phyloP scores from a whole-genome alignment of 2,888 invertebrate species.

The Dicyrtoma fusca region DNA sequence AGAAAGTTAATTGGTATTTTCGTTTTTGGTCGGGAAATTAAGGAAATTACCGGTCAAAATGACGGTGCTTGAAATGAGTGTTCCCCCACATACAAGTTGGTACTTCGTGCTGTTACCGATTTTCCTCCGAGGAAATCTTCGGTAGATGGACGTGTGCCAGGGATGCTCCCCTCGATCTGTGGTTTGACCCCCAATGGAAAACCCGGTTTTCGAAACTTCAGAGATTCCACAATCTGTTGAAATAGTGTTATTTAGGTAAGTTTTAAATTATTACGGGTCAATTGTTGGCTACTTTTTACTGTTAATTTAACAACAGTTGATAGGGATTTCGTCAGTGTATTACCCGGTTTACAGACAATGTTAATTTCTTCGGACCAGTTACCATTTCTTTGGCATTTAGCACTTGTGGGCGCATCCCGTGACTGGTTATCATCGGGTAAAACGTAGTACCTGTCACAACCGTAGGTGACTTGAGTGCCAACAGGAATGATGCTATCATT shows the following conservation, averaged over 20 bases:
- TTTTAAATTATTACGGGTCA: no score
- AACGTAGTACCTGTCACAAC: neutral
- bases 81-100: neutral
- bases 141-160: neutral
- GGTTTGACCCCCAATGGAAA: neutral
- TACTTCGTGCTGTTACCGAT: no score
- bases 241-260: neutral
- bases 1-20: no score
- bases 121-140: neutral
- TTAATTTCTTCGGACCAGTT: neutral
- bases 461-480: neutral
- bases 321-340: no score
- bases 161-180: slow-evolving; percentile 4
- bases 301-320: no score
- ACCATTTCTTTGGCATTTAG: slow-evolving; percentile 4
- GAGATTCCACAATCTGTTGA: slow-evolving; percentile 13
- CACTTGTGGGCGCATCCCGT: neutral
- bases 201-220: neutral
- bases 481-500: neutral
- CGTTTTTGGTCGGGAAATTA: no score
- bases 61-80: neutral
- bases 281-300: no score
- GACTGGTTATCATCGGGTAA: neutral
- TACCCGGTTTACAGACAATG: neutral
- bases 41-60: slow-evolving; percentile 1